Percentiles rank a stretch among this genome's conserved stretches.
Evolutionary conservation across 2,113 vertebrate genomes (phyloP).

Genomic region (Vimba vimba): DNA sequence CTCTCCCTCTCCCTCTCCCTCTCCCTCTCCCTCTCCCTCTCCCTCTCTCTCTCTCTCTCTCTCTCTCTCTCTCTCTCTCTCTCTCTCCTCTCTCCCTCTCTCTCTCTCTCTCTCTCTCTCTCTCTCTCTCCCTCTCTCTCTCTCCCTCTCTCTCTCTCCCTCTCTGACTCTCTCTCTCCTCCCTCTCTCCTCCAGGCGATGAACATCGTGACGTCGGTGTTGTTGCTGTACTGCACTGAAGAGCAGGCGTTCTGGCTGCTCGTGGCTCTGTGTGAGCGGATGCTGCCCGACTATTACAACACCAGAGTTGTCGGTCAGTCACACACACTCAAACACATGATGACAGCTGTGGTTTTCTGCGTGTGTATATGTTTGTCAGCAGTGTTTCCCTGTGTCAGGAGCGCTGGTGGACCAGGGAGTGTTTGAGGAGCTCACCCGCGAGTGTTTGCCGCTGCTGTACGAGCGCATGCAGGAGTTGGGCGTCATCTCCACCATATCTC

Average conservation of each 20-base stretch:
- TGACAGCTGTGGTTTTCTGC: background rate
- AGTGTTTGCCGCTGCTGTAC: constrained; percentile 87
- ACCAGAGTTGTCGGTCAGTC: constrained; percentile 95
- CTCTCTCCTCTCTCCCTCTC: too few species aligned
- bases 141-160: too few species aligned
- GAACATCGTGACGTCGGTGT: constrained; percentile 97
- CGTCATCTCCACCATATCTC: constrained; percentile 94
- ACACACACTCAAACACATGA: background rate
- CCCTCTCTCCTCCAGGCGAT: constrained; percentile 81
- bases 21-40: too few species aligned
- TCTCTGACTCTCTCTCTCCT: too few species aligned
- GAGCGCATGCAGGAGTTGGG: constrained; percentile 96
- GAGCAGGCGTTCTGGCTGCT: constrained; percentile 98
- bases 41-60: too few species aligned
- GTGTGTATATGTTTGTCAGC: constrained; percentile 58
- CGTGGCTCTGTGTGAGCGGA: constrained; percentile 93
- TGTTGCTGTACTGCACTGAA: constrained; percentile 92
- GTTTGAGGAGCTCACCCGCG: constrained; percentile 92
- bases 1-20: background rate
- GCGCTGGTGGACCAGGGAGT: constrained; percentile 96
- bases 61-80: too few species aligned
- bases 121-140: too few species aligned
- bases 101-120: background rate
- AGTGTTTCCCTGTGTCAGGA: constrained; percentile 73
- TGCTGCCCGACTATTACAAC: constrained; percentile 98